These are phyloP conservation scores for Diaprepes abbreviatus DNA, from an alignment of 2,888 invertebrate genomes.

Conservation along the genomic window DNA sequence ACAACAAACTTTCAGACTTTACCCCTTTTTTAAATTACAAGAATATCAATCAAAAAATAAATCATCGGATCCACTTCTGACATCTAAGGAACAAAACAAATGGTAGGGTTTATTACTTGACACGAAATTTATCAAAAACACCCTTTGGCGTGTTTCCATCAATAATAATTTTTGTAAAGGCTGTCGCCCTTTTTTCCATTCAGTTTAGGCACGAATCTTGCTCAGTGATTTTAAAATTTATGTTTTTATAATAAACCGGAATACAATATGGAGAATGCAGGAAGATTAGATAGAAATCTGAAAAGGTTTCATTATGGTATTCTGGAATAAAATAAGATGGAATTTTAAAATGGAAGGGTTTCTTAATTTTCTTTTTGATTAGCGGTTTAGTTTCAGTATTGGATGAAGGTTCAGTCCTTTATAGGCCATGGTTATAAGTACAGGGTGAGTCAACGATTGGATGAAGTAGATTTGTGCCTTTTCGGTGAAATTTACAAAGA, in stretches of 20 bases:
- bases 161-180: slow-evolving; percentile 10
- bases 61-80: slow-evolving; percentile 17
- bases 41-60: slow-evolving; percentile 22
- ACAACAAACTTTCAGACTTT: too few species aligned
- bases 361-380: too few species aligned
- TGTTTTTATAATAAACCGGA: not conserved
- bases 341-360: too few species aligned
- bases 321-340: too few species aligned
- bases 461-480: too few species aligned
- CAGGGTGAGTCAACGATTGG: too few species aligned
- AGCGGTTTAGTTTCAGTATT: too few species aligned
- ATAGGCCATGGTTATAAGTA: too few species aligned
- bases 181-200: not conserved
- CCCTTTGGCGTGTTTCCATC: not conserved
- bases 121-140: slow-evolving; percentile 16
- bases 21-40: slow-evolving; percentile 2
- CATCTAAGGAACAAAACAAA: slow-evolving; percentile 12
- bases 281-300: too few species aligned
- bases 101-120: slow-evolving; percentile 20
- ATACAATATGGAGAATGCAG: not conserved
- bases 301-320: too few species aligned
- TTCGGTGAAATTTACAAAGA: too few species aligned
- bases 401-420: too few species aligned
- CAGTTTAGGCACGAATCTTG: not conserved
- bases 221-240: not conserved